Base-by-base conservation (phyloP, 1,140 invertebrate species). In the Rhopalosiphum padi region DNA sequence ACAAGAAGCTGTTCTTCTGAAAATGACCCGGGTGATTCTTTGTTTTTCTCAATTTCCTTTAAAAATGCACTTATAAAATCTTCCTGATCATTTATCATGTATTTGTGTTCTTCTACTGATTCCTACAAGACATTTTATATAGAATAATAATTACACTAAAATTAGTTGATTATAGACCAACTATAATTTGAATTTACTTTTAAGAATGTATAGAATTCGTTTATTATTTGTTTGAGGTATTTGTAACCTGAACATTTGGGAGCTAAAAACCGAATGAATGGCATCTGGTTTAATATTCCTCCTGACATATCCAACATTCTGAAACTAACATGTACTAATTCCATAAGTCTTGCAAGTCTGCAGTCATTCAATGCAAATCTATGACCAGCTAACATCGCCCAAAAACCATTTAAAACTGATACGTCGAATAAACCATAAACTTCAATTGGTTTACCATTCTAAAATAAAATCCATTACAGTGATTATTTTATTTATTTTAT, bases 361-460 rank as follows among this genome's bases (percentile, higher is more conserved):
- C 94, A 86, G 94, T 97, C 96, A 18, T 96, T 95, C 51, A 96
- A 95, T 46, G 96, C 95, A 94, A 97, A 97, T 94, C 96, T 91
- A 23, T 94, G 43, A 8, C 94, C 94, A 68, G 97, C 97, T 2
- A 97, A 95, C 94, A 98, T 96, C 55, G 95, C 95, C 97, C 97
- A 98, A 1, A 98, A 95, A 8, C 97, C 96, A 95, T 98, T 98
- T 3, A 97, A 94, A 8, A 97, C 96, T 0, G 96, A 95, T 2
- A 97, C 95, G 93, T 96, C 96, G 93, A 97, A 96, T 68, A 96
- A 95, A 11, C 88, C 89, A 90, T 94, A 87, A 30, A 94, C 82
- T 68, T 93, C 23, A 30, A 94, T 93, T 22, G 83, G 86, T 93
- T 93, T 94, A 53, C 93, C 87, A n/a, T 94, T 94, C 94, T 82